Evolutionary conservation across 2,888 invertebrate species (phyloP), one percentile per base, ranked within the genome.

Genomic region (Oxystoma pomonae): DNA sequence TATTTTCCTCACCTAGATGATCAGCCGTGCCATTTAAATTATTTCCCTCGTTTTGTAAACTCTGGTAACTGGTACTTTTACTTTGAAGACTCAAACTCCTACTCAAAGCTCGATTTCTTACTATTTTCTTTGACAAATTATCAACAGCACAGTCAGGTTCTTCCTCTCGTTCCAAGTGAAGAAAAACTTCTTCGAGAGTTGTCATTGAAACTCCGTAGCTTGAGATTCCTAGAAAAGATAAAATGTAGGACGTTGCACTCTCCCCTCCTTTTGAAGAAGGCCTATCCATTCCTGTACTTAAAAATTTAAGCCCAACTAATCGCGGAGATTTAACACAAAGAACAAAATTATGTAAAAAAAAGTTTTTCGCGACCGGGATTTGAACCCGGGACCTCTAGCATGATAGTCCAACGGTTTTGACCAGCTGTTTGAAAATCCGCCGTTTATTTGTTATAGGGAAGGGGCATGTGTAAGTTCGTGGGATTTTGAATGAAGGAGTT

Each of bases 201-300:
- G 93, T 93, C 93, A 94, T 93, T 12, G 93, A 92, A 1, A 94
- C 91, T 0, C 93, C 94, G 75, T 92, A 94, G 75, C 90, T 92
- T 68, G 87, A 88, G 69, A 93, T 88, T 19, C 89, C 86, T 85
- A 66, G 50, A 65, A 70, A 22, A 17, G n/a, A 16, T 16, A 9
- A 5, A 16, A 5, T 22, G n/a, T 58, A 2, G n/a, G 16, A 53
- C 16, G 9, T n/a, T 50, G 9, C 50, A 50, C 50, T 50, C n/a
- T 35, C 20, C n/a, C 18, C n/a, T 60, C 16, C 1, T 56, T n/a
- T 20, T 20, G 22, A 35, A 50, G 1, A n/a, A n/a, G n/a, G n/a
- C n/a, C n/a, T n/a, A n/a, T n/a, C n/a, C n/a, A n/a, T n/a, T n/a
- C n/a, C n/a, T n/a, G n/a, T n/a, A n/a, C n/a, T n/a, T n/a, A n/a